Evolutionary conservation across 2,888 invertebrate genomes (phyloP), one percentile per base, ranked within the genome.

Genomic region (Caenorhabditis sulstoni): DNA sequence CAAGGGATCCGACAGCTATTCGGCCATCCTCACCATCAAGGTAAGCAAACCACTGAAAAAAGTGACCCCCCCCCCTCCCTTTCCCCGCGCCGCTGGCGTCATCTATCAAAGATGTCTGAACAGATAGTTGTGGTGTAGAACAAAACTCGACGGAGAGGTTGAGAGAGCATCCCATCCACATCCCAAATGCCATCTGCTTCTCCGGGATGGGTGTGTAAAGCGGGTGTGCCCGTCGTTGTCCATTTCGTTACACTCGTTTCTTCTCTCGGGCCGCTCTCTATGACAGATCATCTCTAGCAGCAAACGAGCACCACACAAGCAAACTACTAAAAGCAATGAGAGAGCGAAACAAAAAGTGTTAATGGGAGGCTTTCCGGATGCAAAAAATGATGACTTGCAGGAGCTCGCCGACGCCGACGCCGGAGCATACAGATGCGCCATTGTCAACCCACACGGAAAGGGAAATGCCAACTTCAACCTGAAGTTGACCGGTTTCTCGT

Each of bases 401-500:
- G 90, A 90, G 57, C 82, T 90, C 55, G 90, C 90, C 64, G 90
- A 90, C 70, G 83, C 86, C 44, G 90, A 90, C 70, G 90, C 90
- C 52, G 90, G 90, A 68, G 88, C 90, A 52, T 90, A 90, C 87
- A 84, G 89, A 66, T 90, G 90, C 81, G 89, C 90, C 79, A 90
- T 90, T 59, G 90, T 89, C 68, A 90, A 90, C 79, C 90, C 90
- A 41, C 90, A 89, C 82, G 90, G 90, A 76, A 90, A 90, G 82
- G 90, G 90, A 76, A 90, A 90, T 71, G 90, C 90, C 83, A 90
- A 90, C 87, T 90, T 90, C 87, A 90, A 90, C 85, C 82, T 90
- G 44, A 90, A 90, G 77, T 86, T 90, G 35, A 90, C 90, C 39
- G 90, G 90, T 86, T 29, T 90, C 88, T 86, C 86, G 41, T 90